Percentiles rank a stretch among this genome's conserved stretches.
Evolutionary conservation across 2,113 vertebrate species (phyloP).

Genomic region (Erinaceus europaeus): DNA sequence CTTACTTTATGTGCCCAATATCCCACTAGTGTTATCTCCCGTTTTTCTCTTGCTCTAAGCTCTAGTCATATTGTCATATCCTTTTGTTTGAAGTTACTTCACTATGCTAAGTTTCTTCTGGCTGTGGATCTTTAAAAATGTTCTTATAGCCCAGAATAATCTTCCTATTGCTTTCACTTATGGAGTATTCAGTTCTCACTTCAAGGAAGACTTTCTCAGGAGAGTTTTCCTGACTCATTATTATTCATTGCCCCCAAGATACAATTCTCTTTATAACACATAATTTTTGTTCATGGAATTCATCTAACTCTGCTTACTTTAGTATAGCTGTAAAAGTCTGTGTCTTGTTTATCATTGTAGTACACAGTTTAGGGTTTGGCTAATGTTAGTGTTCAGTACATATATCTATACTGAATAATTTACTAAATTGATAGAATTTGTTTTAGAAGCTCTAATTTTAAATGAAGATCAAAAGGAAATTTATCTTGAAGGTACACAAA

Average conservation of each 20-base stretch:
- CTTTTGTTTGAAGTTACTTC: not conserved
- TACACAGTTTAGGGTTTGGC: not conserved
- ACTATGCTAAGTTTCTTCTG: not conserved
- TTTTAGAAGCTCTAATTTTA: conserved; percentile 16
- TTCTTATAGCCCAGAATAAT: not conserved
- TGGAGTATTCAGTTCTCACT: not conserved
- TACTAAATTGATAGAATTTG: not conserved
- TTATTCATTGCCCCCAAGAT: not conserved
- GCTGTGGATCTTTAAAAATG: not conserved
- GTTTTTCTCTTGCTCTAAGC: not conserved
- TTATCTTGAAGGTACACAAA: not conserved
- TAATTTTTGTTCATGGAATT: no score
- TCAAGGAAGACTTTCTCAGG: not conserved
- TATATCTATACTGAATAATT: not conserved
- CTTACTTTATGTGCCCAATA: not conserved
- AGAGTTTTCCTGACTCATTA: not conserved
- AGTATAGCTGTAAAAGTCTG: not conserved
- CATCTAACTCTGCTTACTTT: no score
- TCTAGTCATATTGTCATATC: not conserved
- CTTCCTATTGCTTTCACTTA: not conserved
- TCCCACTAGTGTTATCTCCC: not conserved
- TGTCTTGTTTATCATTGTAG: not conserved
- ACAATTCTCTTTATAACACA: not conserved
- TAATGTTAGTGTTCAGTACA: not conserved
- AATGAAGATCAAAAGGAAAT: conserved; percentile 1